These are phyloP conservation scores for Xestia sexstrigata DNA, from an alignment of 2,888 invertebrate species.

Conservation along the genomic window DNA sequence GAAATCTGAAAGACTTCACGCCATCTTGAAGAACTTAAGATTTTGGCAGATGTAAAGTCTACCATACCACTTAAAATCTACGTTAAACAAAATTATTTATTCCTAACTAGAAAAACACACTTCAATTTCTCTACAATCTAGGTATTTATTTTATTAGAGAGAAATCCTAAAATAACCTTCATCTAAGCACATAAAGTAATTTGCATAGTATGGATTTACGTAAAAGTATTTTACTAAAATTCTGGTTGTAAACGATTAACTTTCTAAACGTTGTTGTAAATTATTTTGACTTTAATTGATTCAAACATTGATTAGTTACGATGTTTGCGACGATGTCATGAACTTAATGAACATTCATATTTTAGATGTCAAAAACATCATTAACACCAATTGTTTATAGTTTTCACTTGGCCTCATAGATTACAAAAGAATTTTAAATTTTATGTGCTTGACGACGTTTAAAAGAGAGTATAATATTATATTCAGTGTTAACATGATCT, in stretches of 20 bases:
- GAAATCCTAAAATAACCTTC: conserved; percentile 38
- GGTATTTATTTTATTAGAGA: conserved; percentile 23
- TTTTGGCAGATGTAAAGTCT: not conserved
- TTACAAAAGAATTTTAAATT: conserved; percentile 4
- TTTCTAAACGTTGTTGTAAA: conserved; percentile 57
- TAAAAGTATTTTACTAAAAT: conserved; percentile 35
- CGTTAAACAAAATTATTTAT: not conserved
- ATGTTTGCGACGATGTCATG: conserved; percentile 4
- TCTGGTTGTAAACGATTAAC: conserved; percentile 30
- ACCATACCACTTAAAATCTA: not conserved
- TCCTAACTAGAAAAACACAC: not conserved
- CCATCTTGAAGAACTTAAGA: not conserved
- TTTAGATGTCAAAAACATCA: conserved; percentile 7
- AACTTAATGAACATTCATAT: conserved; percentile 4
- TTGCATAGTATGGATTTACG: conserved; percentile 39
- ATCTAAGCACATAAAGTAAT: conserved; percentile 15
- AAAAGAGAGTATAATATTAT: not conserved
- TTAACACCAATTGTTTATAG: conserved; percentile 21
- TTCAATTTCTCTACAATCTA: conserved; percentile 14
- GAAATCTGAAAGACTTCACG: not conserved
- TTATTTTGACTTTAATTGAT: conserved; percentile 49
- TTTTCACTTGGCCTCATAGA: not conserved
- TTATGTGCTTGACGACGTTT: not conserved
- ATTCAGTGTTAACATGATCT: not conserved
- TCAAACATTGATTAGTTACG: conserved; percentile 14